Conservation (phyloP, 2,113 vertebrate genomes). For the Nerophis lumbriciformis region DNA sequence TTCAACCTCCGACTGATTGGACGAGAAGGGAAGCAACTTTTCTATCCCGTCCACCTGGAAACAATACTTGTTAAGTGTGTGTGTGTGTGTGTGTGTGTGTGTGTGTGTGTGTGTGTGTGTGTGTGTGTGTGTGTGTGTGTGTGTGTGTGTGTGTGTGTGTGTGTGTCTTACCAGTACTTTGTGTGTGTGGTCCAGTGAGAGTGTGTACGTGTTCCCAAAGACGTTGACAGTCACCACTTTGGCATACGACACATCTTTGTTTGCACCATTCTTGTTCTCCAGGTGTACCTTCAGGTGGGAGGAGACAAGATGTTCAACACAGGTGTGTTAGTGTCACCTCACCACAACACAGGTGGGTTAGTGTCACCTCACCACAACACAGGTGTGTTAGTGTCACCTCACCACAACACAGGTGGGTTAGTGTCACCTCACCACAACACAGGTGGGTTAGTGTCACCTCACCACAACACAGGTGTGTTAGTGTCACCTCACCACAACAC, state of each 20-base stretch:
- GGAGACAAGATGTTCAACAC: neutral
- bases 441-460: no score
- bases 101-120: neutral
- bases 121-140: neutral
- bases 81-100: neutral
- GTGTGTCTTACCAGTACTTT: conserved; percentile 23
- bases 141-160: neutral
- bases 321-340: no score
- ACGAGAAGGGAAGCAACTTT: conserved; percentile 3
- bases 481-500: no score
- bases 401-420: no score
- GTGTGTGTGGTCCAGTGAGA: conserved; percentile 2
- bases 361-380: no score
- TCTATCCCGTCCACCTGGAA: conserved; percentile 5
- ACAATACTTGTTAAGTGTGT: no score
- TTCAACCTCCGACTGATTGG: conserved; percentile 1
- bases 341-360: no score
- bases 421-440: no score
- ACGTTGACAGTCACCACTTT: conserved; percentile 25
- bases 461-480: no score
- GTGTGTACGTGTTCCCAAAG: conserved; percentile 3
- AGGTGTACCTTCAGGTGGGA: conserved; percentile 10
- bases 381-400: no score
- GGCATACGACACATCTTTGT: conserved; percentile 12
- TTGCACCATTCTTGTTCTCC: conserved; percentile 25